Base-by-base conservation (phyloP, 2,888 invertebrate genomes). In the Tipula vernalis region DNA sequence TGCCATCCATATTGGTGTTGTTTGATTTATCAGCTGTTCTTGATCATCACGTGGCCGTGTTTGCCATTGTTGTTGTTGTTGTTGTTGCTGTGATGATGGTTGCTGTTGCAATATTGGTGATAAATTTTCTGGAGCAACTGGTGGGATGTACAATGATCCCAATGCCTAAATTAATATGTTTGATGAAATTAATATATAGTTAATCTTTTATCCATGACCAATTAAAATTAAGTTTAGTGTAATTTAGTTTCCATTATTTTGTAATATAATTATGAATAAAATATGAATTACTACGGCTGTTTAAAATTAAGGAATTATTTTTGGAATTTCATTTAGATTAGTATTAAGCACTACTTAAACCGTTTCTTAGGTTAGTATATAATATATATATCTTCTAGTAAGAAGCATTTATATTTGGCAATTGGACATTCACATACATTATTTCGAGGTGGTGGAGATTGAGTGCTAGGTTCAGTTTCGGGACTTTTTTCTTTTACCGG, bases 111-210 rank as follows among this genome's bases (percentile, higher is more conserved):
- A 36, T 12, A 42, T 41, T 57, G 86, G 86, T 39, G 89, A 71
- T 93, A 89, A 87, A 90, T 89, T 87, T 89, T 89, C 87, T 89
- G 91, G 89, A 44, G 93, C 90, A 92, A 94, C 87, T 5, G 93
- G 93, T 83, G 93, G 93, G 87, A 93, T 93, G 88, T 93, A 93
- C 71, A 93, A 90, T 15, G 93, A 92, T 87, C 93, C 93, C 87
- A 93, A 91, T 10, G 91, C 86, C 87, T 88, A 41, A 57, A 85
- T 84, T 83, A 12, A 28, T 3, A n/a, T 3, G 13, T 8, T 2
- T 47, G 1, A 10, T 47, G 10, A 47, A 47, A 44, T 28, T 28
- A 28, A 39, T 47, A 86, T 41, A 10, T 44, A 36, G 6, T 15
- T 12, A 3, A 42, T 8, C 1, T 28, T 28, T 28, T 28, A 28